phyloP scores from a whole-genome alignment of 2,797 vertebrate genomes.

The Podargus strigoides region DNA sequence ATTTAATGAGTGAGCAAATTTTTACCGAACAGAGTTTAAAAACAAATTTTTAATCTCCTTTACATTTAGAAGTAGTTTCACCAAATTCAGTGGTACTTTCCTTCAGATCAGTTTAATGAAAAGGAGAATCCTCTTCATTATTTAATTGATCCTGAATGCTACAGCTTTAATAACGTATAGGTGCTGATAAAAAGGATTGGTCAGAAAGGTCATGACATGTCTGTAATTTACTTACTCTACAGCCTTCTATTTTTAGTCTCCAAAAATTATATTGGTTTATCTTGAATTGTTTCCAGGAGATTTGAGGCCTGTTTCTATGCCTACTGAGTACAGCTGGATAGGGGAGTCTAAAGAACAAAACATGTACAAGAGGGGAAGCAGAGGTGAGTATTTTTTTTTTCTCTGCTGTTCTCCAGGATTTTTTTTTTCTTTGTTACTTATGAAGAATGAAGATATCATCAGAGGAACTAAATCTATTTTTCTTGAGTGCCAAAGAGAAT shows the following conservation, averaged over 20 bases:
- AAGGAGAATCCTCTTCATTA: not conserved
- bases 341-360: constrained; percentile 86
- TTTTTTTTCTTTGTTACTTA: not conserved
- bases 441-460: not conserved
- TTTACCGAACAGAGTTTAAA: not conserved
- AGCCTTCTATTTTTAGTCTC: not conserved
- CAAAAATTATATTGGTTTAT: constrained; percentile 1
- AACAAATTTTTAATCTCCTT: not conserved
- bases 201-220: not conserved
- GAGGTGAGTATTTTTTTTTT: constrained; percentile 77
- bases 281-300: constrained; percentile 81
- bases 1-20: not conserved
- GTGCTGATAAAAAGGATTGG: not conserved
- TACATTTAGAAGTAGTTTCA: not conserved
- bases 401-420: not conserved
- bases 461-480: not conserved
- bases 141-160: not conserved
- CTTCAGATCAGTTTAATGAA: not conserved
- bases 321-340: constrained; percentile 85
- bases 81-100: not conserved
- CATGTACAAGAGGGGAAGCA: constrained; percentile 86
- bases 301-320: constrained; percentile 87
- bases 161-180: not conserved
- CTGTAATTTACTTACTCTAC: not conserved
- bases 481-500: not conserved